Evolutionary conservation across 1,140 invertebrate species (phyloP).

Genomic region (Bombus waltoni): DNA sequence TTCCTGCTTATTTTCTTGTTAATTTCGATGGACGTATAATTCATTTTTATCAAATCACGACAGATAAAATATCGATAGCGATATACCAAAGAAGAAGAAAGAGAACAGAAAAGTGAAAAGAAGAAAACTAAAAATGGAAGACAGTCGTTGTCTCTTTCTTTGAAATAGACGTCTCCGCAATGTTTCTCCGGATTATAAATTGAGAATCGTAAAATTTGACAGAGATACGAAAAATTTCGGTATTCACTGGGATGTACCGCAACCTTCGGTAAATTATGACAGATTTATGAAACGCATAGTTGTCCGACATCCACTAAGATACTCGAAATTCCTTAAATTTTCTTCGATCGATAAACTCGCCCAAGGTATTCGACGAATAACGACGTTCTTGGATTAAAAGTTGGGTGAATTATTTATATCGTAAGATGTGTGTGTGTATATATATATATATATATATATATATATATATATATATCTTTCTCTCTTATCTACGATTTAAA

Average conservation of each 20-base stretch:
- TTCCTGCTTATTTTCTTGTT: too few relatives aligned
- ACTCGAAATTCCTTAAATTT: constrained; percentile 13
- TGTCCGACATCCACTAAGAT: constrained; percentile 4
- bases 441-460: too few relatives aligned
- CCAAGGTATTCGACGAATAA: background rate
- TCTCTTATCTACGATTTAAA: background rate
- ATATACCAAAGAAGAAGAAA: too few relatives aligned
- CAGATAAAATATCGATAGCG: too few relatives aligned
- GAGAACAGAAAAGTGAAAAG: too few relatives aligned
- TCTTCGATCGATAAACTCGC: background rate
- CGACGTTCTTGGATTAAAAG: background rate
- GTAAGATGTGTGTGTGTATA: background rate
- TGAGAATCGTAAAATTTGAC: background rate
- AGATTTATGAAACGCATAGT: constrained; percentile 22
- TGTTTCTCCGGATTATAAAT: background rate
- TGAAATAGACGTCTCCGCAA: background rate
- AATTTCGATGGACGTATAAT: too few relatives aligned
- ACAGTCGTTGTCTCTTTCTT: background rate
- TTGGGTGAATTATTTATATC: constrained; percentile 7
- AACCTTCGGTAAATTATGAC: constrained; percentile 8
- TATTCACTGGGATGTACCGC: background rate
- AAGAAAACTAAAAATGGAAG: too few relatives aligned
- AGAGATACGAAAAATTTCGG: background rate
- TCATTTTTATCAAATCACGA: too few relatives aligned
- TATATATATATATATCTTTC: too few relatives aligned